Base-by-base conservation (phyloP, 2,113 vertebrate species). In the Gasterosteus nipponicus region DNA sequence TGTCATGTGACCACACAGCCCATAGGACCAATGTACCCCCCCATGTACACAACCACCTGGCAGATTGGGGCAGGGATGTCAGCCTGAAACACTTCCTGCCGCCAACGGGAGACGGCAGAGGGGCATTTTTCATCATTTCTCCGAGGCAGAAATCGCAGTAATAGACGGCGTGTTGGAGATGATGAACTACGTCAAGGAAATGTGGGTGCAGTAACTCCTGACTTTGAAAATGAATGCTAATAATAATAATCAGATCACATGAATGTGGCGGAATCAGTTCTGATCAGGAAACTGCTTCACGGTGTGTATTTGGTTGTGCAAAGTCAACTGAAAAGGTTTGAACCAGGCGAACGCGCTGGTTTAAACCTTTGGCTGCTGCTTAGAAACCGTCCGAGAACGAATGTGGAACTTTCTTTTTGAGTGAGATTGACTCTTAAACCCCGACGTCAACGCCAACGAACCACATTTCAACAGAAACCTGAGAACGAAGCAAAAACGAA, bases 1-100 rank as follows among this genome's bases (percentile, higher is more conserved):
- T 89, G 73, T 84, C 85, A 49, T 79, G 79, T 80, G 62, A 83
- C 66, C 76, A 78, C 7, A 84, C 73, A 77, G 84, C 83, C 82
- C 64, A 12, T 26, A 61, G 44, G 75, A 73, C 53, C 68, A 85
- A n/a, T n/a, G n/a, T n/a, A n/a, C n/a, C 35, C 6, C 53, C 69
- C 65, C 70, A 16, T 64, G 39, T 60, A 64, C 46, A 70, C 42
- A 70, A 38, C 57, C 69, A 59, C 58, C 49, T 56, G 72, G 62
- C 67, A 57, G 69, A 65, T 66, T 11, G 77, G 75, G 81, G 77
- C 71, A 80, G 67, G 69, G 51, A 69, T 73, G 85, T 85, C 89
- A 87, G 86, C 87, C 83, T 86, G 42, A 77, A 64, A 84, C 22
- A 26, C 22, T 26, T 26, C 22, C 22, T 26, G 22, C 22, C 22